phyloP scores from a whole-genome alignment of 2,888 invertebrate genomes.

The Schrankia costaestrigalis region DNA sequence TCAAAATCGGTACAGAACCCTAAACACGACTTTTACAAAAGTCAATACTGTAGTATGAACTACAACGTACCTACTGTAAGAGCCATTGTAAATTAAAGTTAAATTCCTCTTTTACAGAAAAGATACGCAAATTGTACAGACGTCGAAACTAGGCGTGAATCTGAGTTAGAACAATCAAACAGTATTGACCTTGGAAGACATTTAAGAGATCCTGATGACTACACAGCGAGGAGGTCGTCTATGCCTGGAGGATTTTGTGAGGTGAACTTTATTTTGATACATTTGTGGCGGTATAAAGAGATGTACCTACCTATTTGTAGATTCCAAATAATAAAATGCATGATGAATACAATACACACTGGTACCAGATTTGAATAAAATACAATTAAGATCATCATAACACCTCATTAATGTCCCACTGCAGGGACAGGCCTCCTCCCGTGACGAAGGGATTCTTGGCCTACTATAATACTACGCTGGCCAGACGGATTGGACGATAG shows the following conservation, averaged over 20 bases:
- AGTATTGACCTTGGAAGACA: slow-evolving; percentile 63
- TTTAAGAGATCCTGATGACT: slow-evolving; percentile 61
- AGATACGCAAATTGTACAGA: slow-evolving; percentile 73
- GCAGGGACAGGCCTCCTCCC: too few species aligned
- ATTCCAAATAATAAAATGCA: neutral
- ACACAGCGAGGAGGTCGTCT: slow-evolving; percentile 58
- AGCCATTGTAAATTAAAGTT: neutral
- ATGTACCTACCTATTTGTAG: neutral
- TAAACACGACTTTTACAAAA: neutral
- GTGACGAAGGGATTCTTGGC: too few species aligned
- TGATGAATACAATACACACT: neutral
- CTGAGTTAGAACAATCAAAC: slow-evolving; percentile 19
- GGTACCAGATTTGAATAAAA: too few species aligned
- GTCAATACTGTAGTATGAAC: too few species aligned
- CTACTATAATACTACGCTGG: too few species aligned
- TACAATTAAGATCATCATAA: too few species aligned
- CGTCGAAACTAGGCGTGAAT: slow-evolving; percentile 48
- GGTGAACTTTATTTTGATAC: slow-evolving; percentile 23
- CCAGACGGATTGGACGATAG: too few species aligned
- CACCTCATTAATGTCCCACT: too few species aligned
- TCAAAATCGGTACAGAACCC: neutral
- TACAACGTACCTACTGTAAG: neutral
- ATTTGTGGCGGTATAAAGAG: neutral
- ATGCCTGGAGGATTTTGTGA: slow-evolving; percentile 69
- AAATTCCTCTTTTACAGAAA: slow-evolving; percentile 43